These are phyloP conservation scores for Drosophila tropicalis DNA, from an alignment of 1,140 invertebrate genomes.

Conservation along the genomic window DNA sequence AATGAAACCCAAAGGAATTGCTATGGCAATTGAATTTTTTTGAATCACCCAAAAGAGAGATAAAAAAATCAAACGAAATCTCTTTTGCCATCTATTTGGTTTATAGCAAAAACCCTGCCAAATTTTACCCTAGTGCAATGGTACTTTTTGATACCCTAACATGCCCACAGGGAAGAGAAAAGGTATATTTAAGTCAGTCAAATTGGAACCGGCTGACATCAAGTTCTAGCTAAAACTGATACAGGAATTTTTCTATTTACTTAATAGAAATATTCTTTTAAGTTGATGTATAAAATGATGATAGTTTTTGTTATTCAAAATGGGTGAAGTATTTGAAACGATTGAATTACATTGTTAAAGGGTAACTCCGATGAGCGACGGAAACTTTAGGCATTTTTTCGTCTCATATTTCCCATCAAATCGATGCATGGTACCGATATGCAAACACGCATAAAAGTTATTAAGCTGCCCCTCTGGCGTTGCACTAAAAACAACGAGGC, in stretches of 20 bases:
- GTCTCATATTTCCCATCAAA: constrained; percentile 52
- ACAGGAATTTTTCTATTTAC: too few relatives aligned
- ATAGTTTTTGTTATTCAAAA: too few relatives aligned
- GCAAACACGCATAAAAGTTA: constrained; percentile 80
- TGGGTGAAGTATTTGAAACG: too few relatives aligned
- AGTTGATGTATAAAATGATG: neutral
- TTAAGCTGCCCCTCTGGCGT: constrained; percentile 64
- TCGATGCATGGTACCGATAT: constrained; percentile 59
- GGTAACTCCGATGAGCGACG: neutral
- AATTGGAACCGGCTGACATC: too few relatives aligned
- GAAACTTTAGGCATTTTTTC: neutral
- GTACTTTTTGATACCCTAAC: neutral
- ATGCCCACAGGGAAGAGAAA: neutral
- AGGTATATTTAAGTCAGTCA: neutral
- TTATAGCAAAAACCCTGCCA: constrained; percentile 8
- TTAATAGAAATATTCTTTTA: neutral
- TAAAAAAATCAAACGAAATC: constrained; percentile 12
- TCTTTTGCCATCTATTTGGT: constrained; percentile 18
- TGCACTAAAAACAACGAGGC: constrained; percentile 65
- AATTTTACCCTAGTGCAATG: constrained; percentile 7
- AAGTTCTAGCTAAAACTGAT: too few relatives aligned
- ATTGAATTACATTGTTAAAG: neutral
- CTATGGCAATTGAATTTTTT: constrained; percentile 5
- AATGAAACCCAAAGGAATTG: constrained; percentile 8
- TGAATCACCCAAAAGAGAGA: neutral